Evolutionary conservation across 2,797 vertebrate genomes (phyloP).

Genomic region (Acipenser oxyrinchus): DNA sequence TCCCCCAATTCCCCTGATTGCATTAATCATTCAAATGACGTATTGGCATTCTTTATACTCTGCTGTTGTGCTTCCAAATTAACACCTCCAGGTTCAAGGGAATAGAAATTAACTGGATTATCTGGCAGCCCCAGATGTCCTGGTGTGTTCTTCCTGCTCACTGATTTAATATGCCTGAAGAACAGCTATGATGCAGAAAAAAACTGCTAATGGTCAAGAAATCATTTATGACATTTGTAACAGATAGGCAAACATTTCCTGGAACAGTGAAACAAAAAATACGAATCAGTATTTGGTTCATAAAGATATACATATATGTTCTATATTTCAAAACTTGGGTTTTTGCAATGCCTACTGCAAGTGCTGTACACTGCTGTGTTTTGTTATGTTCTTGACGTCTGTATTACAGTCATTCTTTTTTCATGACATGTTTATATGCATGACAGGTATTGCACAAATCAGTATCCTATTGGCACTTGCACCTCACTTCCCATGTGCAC

Average conservation of each 20-base stretch:
- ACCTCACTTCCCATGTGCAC: conserved; percentile 45
- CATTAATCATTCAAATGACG: conserved; percentile 92
- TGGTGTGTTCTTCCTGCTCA: conserved; percentile 62
- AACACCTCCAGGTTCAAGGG: conserved; percentile 92
- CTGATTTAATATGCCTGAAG: conserved; percentile 78
- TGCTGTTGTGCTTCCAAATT: conserved; percentile 85
- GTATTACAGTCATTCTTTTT: too few species aligned
- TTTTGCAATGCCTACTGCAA: too few species aligned
- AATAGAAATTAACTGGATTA: conserved; percentile 92
- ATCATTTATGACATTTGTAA: conserved; percentile 69
- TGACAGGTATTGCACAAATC: conserved; percentile 36
- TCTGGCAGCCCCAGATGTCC: conserved; percentile 88
- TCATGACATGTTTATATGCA: too few species aligned
- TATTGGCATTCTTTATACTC: conserved; percentile 89
- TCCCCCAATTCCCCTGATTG: conserved; percentile 76
- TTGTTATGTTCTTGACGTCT: too few species aligned
- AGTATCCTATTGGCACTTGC: conserved; percentile 41
- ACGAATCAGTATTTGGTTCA: too few species aligned
- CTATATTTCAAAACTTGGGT: too few species aligned
- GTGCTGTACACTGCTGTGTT: too few species aligned
- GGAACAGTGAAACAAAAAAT: conserved; percentile 27
- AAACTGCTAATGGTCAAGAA: conserved; percentile 81
- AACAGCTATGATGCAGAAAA: conserved; percentile 73
- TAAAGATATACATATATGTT: too few species aligned
- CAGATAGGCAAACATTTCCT: conserved; percentile 40